Conservation (phyloP, 2,113 vertebrate species). For the Actenoides hombroni region DNA sequence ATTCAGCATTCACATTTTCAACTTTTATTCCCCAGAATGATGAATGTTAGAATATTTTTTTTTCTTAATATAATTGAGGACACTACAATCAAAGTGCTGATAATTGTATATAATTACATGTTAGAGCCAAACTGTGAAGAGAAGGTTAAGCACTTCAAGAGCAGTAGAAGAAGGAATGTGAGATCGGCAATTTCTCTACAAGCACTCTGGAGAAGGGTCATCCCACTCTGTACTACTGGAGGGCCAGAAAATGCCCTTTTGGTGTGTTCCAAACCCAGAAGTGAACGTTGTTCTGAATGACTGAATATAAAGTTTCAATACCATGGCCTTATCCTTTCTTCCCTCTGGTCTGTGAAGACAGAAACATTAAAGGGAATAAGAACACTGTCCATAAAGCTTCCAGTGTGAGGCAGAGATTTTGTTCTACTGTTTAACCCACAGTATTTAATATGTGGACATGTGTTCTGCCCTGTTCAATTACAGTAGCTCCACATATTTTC, state of each 20-base stretch:
- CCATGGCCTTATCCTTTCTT: neutral
- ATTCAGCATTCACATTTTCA: neutral
- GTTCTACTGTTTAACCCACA: constrained; percentile 20
- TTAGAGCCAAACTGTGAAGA: constrained; percentile 46
- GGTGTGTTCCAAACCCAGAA: neutral
- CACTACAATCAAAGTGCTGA: constrained; percentile 57
- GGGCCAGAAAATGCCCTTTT: neutral
- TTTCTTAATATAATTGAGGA: constrained; percentile 27
- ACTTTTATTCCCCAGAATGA: neutral
- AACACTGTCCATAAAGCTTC: neutral
- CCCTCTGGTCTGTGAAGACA: neutral
- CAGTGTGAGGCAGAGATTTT: neutral
- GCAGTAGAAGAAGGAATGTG: neutral
- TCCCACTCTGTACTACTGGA: neutral
- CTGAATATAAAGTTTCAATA: neutral
- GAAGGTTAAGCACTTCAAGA: constrained; percentile 60
- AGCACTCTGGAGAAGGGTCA: neutral
- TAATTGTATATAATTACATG: constrained; percentile 56
- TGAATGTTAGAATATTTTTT: constrained; percentile 8
- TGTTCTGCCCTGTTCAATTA: constrained; percentile 47
- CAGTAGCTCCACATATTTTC: constrained; percentile 42
- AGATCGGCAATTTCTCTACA: neutral
- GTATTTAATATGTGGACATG: constrained; percentile 42
- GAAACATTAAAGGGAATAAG: neutral
- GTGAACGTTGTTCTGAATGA: neutral